Evolutionary conservation across 2,888 invertebrate genomes (phyloP).

Genomic region (Sipha maydis): DNA sequence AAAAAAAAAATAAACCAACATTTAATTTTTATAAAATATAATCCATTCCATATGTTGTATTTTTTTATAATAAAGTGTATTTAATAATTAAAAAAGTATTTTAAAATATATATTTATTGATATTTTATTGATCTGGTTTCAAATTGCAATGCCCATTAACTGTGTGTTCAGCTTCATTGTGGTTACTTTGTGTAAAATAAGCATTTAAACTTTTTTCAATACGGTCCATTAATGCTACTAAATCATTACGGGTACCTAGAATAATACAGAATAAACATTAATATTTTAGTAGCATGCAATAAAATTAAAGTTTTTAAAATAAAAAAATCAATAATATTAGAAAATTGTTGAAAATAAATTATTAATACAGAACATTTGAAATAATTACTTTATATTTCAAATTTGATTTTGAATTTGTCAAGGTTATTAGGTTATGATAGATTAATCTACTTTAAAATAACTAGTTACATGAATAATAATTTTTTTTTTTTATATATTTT

Average conservation of each 20-base stretch:
- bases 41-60: background rate
- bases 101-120: background rate
- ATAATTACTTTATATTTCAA: too few species aligned
- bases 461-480: too few species aligned
- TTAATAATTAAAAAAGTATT: background rate
- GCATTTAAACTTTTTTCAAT: constrained; percentile 79
- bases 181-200: constrained; percentile 26
- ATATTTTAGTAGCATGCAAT: background rate
- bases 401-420: too few species aligned
- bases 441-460: too few species aligned
- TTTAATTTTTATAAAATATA: too few species aligned
- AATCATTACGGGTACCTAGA: constrained; percentile 87
- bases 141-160: constrained; percentile 39
- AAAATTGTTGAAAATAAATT: too few species aligned
- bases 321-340: too few species aligned
- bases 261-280: constrained; percentile 30
- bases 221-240: constrained; percentile 82
- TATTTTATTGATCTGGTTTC: constrained; percentile 46
- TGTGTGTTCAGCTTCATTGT: background rate
- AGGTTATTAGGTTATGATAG: too few species aligned
- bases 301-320: background rate
- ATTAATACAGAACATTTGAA: too few species aligned
- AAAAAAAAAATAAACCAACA: too few species aligned
- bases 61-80: background rate
- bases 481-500: too few species aligned